Evolutionary conservation across 2,888 invertebrate genomes (phyloP), one percentile per base, ranked within the genome.

Genomic region (Synanthedon vespiformis): DNA sequence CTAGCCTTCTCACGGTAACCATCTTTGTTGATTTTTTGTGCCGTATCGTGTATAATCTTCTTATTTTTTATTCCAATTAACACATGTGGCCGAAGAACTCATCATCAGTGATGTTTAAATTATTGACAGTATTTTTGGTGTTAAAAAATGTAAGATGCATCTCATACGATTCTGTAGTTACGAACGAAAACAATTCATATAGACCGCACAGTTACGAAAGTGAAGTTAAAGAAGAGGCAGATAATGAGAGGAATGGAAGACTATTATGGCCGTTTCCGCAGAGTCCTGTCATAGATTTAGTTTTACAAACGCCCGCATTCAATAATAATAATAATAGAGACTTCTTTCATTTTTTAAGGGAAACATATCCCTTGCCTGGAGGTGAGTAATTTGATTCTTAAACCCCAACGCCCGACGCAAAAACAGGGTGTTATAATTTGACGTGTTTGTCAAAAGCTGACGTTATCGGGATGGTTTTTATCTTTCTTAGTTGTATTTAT

Each of bases 271-370:
- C 70, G 1, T 56, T 55, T 40, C 63, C 61, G 0, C 71, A 72
- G 53, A 60, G 57, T 34, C 62, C 65, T 0, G 54, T 71, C 11
- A 51, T 69, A 4, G 62, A 67, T 16, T 18, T 65, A 8, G 3
- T 71, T 40, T 55, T 60, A 57, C 65, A 70, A 53, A 55, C 66
- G 3, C 55, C 58, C 4, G 59, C 67, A 2, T 59, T 64, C 5
- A 66, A 62, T 40, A 54, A 59, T 16, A 66, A 62, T 40, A 54
- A 59, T 16, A 57, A 61, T 22, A 58, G 56, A 0, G 70, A 73
- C 52, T 50, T 63, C 8, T 70, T 74, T 40, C 70, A 72, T 51
- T 62, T 62, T 51, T 54, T 75, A 22, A 59, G 73, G 48, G 75
- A 75, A 44, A 55, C 53, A 1, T 73, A 70, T 52, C 63, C 67